These are phyloP conservation scores for Hypotaenidia philippensis DNA, from an alignment of 2,797 vertebrate genomes.

Conservation along the genomic window DNA sequence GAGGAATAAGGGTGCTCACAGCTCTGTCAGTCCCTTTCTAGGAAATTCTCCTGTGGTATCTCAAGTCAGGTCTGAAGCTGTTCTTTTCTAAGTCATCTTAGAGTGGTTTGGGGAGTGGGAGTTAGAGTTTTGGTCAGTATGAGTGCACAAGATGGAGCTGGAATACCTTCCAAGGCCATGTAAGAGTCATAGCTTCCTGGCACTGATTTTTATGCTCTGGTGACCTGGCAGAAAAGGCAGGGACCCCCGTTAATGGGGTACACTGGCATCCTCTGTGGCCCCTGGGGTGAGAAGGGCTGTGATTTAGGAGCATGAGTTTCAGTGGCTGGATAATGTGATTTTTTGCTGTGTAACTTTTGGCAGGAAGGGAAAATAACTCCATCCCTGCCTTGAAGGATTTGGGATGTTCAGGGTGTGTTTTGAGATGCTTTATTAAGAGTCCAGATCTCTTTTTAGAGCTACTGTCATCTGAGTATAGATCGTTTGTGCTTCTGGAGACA, in stretches of 20 bases:
- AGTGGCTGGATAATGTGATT: accelerated
- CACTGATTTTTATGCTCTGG: accelerated
- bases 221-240: background rate
- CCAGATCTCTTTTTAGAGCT: background rate
- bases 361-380: background rate
- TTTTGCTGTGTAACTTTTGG: background rate
- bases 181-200: accelerated
- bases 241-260: too few species aligned
- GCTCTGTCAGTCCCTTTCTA: background rate
- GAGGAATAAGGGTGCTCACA: accelerated
- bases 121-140: accelerated
- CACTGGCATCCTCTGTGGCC: accelerated
- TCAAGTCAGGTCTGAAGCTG: background rate
- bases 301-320: background rate
- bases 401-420: background rate
- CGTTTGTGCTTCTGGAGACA: background rate
- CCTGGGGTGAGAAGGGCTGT: accelerated
- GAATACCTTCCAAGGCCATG: accelerated
- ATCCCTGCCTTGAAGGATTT: background rate
- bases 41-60: accelerated
- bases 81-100: background rate
- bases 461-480: background rate
- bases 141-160: background rate
- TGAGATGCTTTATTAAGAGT: background rate
- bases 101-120: background rate